These are phyloP conservation scores for Ammodytes marinus DNA, from an alignment of 2,113 vertebrate genomes.

Conservation along the genomic window DNA sequence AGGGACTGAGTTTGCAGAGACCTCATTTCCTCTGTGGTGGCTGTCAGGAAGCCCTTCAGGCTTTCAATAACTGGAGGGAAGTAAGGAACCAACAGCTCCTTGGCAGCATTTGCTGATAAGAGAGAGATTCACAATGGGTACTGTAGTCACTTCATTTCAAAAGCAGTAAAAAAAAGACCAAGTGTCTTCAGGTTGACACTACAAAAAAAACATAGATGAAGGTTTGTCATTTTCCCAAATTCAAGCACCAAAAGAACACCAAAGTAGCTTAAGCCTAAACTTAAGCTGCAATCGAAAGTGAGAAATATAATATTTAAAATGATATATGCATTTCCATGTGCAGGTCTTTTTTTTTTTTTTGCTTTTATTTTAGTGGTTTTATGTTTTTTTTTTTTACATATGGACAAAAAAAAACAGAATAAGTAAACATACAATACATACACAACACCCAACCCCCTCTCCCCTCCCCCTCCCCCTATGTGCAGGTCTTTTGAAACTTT, in stretches of 20 bases:
- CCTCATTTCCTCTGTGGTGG: conserved; percentile 87
- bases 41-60: conserved; percentile 87
- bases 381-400: no score
- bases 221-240: neutral
- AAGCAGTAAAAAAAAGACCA: neutral
- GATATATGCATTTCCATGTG: no score
- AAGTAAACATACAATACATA: no score
- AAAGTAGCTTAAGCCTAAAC: neutral
- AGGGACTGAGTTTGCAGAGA: conserved; percentile 90
- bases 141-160: neutral
- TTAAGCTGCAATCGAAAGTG: neutral
- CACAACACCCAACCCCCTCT: no score
- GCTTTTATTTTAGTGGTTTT: no score
- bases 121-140: neutral
- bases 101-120: conserved; percentile 88
- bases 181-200: neutral
- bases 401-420: no score
- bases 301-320: no score
- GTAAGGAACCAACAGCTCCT: conserved; percentile 88
- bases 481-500: neutral
- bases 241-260: no score
- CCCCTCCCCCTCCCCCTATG: no score
- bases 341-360: no score
- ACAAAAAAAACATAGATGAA: neutral
- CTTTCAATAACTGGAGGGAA: conserved; percentile 89